Conservation (phyloP, 2,113 vertebrate species). For the Pelobates fuscus region DNA sequence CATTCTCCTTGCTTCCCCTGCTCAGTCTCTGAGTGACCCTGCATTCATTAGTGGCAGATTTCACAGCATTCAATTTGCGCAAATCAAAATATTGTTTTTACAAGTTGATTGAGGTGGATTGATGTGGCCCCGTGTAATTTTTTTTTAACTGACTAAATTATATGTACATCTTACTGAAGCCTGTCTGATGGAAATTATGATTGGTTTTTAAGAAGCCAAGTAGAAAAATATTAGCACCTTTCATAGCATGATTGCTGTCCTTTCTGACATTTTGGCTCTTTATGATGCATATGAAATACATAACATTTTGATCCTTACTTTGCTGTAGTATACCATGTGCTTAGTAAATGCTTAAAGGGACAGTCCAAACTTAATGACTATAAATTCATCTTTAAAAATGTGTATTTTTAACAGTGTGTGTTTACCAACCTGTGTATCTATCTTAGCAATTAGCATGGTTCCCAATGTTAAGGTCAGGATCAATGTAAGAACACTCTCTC, state of each 20-base stretch:
- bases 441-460: no score
- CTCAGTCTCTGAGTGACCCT: conserved; percentile 71
- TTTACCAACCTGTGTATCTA: no score
- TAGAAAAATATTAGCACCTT: conserved; percentile 25
- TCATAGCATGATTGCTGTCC: background rate
- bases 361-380: no score
- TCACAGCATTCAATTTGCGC: conserved; percentile 81
- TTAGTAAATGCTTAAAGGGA: background rate
- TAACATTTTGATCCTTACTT: background rate
- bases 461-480: no score
- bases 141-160: conserved; percentile 97
- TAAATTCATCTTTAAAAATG: no score
- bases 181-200: conserved; percentile 58
- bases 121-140: conserved; percentile 88
- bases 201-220: conserved; percentile 48
- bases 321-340: background rate
- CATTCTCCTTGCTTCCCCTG: conserved; percentile 59
- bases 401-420: no score
- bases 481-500: no score
- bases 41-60: conserved; percentile 78
- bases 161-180: conserved; percentile 91
- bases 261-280: conserved; percentile 25
- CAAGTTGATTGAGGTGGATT: conserved; percentile 99
- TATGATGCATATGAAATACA: conserved; percentile 1
- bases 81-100: conserved; percentile 98